These are phyloP conservation scores for Hirundichthys speculiger DNA, from an alignment of 2,113 vertebrate genomes.

Conservation along the genomic window DNA sequence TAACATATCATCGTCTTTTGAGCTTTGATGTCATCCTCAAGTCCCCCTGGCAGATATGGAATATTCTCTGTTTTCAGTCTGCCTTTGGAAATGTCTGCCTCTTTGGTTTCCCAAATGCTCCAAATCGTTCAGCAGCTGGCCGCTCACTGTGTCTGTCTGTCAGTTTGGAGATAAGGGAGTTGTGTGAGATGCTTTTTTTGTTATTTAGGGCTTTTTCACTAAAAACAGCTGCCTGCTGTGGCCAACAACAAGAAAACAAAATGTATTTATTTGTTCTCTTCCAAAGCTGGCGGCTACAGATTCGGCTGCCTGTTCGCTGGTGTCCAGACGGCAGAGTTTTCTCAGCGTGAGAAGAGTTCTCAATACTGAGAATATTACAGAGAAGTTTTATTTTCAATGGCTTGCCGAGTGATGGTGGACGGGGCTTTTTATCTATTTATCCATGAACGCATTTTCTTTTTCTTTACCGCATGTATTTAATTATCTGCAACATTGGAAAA, in stretches of 20 bases:
- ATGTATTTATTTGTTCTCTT: background rate
- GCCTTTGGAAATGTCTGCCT: too few relatives aligned
- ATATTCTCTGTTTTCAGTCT: too few relatives aligned
- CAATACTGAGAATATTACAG: background rate
- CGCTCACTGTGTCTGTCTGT: slow-evolving; percentile 2
- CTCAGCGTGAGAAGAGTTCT: background rate
- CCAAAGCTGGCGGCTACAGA: background rate
- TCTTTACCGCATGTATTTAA: too few relatives aligned
- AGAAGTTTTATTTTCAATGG: too few relatives aligned
- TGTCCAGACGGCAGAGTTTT: background rate
- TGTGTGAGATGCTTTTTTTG: background rate
- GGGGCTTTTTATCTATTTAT: background rate
- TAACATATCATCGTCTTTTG: too few relatives aligned
- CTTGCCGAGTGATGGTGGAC: background rate
- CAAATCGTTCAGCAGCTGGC: background rate
- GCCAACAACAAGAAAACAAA: background rate
- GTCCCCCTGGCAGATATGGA: too few relatives aligned
- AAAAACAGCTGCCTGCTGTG: background rate
- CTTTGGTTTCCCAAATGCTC: too few relatives aligned
- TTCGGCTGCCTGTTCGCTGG: background rate
- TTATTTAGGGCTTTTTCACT: background rate
- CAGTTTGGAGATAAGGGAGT: slow-evolving; percentile 10
- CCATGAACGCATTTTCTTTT: too few relatives aligned
- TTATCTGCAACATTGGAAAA: too few relatives aligned
- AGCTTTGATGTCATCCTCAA: too few relatives aligned